A percentile compares a stretch with the other conserved stretches of the same genome.
Evolutionary conservation across 2,797 vertebrate genomes (phyloP).

Genomic region (Chrysocyon brachyurus): DNA sequence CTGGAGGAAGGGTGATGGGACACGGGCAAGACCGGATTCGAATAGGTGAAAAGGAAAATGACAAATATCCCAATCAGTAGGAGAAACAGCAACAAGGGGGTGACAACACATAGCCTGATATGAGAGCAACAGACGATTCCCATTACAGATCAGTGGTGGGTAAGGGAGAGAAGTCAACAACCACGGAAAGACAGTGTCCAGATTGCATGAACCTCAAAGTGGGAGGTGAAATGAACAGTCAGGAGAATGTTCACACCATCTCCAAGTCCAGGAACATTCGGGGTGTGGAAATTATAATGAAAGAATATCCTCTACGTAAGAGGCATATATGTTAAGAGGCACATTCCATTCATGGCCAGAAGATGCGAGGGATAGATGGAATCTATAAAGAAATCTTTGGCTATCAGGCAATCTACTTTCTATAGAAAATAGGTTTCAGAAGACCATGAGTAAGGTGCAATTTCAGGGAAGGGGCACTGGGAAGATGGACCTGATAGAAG

Average conservation of each 20-base stretch:
- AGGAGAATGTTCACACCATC: too few species aligned
- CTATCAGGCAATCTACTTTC: background rate
- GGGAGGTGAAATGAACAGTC: background rate
- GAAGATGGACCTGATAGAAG: background rate
- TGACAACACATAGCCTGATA: background rate
- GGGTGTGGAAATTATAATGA: background rate
- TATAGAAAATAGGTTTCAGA: background rate
- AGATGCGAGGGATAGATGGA: rapidly evolving
- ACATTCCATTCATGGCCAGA: background rate
- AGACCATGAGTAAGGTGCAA: background rate
- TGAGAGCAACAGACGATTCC: background rate
- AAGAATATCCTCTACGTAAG: background rate
- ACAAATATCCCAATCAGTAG: background rate
- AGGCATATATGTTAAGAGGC: background rate
- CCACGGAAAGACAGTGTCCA: background rate
- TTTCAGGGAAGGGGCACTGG: background rate
- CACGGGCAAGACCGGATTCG: background rate
- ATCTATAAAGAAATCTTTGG: background rate
- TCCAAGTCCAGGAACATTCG: background rate
- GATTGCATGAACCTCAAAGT: background rate
- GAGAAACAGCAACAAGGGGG: background rate
- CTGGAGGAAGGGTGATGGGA: background rate
- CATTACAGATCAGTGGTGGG: rapidly evolving
- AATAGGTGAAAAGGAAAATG: background rate
- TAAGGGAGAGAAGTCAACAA: background rate